A percentile compares a stretch with the other conserved stretches of the same genome.
Conservation (phyloP, 2,113 vertebrate genomes). For the Numenius arquata region DNA sequence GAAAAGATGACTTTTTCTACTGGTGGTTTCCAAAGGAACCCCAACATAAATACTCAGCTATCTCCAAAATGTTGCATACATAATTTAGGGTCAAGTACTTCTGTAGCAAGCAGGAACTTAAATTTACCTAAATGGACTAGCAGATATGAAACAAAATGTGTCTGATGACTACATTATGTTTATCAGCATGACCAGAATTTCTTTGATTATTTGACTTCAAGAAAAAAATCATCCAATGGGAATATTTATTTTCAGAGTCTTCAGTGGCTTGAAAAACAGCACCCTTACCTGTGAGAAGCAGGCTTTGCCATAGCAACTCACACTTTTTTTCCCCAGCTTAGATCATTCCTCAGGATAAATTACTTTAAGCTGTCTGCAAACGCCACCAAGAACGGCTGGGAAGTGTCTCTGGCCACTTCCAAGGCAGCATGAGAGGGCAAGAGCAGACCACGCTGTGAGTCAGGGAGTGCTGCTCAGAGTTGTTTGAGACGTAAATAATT, state of each 20-base stretch:
- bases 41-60: not conserved
- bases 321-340: not conserved
- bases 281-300: not conserved
- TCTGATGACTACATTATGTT: not conserved
- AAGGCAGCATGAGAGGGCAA: not conserved
- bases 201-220: not conserved
- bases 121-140: not conserved
- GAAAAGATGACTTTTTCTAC: not conserved
- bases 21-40: not conserved
- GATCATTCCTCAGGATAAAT: not conserved
- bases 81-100: not conserved
- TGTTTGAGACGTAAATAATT: not conserved
- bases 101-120: not conserved
- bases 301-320: not conserved
- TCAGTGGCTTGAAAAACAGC: not conserved
- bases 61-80: not conserved
- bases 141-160: not conserved
- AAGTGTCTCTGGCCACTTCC: not conserved
- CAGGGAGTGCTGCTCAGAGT: not conserved
- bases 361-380: not conserved
- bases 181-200: not conserved
- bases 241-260: not conserved
- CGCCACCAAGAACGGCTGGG: fast-evolving
- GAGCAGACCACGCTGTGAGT: not conserved
- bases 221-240: not conserved